A percentile compares a stretch with the other conserved stretches of the same genome.
These are phyloP conservation scores for Merops nubicus DNA, from an alignment of 2,113 vertebrate genomes.

Conservation along the genomic window DNA sequence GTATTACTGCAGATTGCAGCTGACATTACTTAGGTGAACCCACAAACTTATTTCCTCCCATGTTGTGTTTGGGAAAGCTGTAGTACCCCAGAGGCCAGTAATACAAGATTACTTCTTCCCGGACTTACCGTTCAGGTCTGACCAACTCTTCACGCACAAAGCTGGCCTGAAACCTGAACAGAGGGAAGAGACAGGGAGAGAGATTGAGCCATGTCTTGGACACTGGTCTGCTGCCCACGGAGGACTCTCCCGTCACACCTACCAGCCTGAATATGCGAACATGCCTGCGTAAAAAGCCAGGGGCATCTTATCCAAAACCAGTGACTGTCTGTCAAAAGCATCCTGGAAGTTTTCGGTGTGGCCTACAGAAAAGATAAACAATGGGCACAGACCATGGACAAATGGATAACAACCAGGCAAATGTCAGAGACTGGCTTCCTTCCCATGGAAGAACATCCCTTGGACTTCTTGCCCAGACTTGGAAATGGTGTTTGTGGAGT, in stretches of 20 bases:
- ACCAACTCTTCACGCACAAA: conserved; percentile 88
- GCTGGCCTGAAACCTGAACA: conserved; percentile 85
- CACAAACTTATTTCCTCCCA: background rate
- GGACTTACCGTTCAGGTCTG: conserved; percentile 85
- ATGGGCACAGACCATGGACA: no score
- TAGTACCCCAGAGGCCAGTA: accelerated
- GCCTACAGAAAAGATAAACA: conserved; percentile 67
- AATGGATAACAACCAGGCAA: background rate
- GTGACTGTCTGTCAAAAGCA: conserved; percentile 74
- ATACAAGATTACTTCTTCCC: background rate
- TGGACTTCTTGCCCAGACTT: background rate
- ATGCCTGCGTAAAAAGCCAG: conserved; percentile 90
- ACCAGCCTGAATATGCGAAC: conserved; percentile 91
- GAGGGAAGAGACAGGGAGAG: background rate
- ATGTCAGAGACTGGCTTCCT: background rate
- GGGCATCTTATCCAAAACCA: conserved; percentile 81
- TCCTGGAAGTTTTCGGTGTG: conserved; percentile 84
- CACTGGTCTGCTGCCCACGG: accelerated
- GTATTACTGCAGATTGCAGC: background rate
- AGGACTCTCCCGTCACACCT: background rate
- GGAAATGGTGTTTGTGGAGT: background rate
- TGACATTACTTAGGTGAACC: background rate
- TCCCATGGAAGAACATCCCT: background rate
- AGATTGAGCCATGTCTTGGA: background rate
- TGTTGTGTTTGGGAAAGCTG: background rate